These are phyloP conservation scores for Climacteris rufus DNA, from an alignment of 2,113 vertebrate genomes.

Conservation along the genomic window DNA sequence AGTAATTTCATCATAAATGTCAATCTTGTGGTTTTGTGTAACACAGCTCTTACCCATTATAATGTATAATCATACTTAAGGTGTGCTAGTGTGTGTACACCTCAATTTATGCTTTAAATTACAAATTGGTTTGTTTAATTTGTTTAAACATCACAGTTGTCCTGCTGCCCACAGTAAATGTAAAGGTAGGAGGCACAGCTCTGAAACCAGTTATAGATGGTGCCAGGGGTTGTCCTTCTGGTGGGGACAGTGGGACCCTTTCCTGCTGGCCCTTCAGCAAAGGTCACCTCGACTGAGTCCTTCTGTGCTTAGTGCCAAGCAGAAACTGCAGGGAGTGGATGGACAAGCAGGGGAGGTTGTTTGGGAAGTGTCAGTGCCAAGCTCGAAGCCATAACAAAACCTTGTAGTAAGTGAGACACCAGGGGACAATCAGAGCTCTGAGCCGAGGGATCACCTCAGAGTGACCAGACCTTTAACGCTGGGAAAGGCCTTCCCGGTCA, in stretches of 20 bases:
- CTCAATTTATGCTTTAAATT: not conserved
- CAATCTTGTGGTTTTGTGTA: not conserved
- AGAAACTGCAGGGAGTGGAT: not conserved
- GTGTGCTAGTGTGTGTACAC: not conserved
- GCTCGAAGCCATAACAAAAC: not conserved
- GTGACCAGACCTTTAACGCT: accelerated
- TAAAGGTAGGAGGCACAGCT: not conserved
- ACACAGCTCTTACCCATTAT: not conserved
- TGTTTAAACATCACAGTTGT: not conserved
- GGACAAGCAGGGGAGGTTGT: not conserved
- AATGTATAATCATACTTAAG: too few species aligned
- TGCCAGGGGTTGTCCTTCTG: accelerated
- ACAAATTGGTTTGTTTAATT: not conserved
- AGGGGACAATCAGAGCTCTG: not conserved
- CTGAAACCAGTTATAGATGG: not conserved
- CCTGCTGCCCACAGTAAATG: not conserved
- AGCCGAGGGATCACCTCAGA: not conserved
- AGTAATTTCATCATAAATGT: not conserved
- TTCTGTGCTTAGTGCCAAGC: not conserved
- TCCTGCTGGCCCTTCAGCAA: not conserved
- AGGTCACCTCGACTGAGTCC: not conserved
- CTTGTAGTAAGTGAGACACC: not conserved
- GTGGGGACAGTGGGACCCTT: too few species aligned
- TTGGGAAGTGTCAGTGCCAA: not conserved
- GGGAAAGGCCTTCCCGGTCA: not conserved